Conservation (phyloP, 2,113 vertebrate species). For the Procapra przewalskii region DNA sequence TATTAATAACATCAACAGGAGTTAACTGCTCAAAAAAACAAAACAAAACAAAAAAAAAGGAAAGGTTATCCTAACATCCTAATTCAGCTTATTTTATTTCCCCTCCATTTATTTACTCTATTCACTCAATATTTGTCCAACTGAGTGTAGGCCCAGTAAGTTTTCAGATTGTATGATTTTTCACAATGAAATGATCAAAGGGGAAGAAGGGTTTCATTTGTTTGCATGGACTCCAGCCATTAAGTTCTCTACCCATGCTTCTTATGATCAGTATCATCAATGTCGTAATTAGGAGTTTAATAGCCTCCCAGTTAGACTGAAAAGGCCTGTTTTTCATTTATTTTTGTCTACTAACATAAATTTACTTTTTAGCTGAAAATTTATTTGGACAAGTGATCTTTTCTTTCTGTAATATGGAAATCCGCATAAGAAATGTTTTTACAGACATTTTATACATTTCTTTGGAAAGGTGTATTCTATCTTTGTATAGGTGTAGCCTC, state of each 20-base stretch:
- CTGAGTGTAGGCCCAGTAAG: background rate
- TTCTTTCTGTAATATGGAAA: background rate
- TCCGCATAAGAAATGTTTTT: background rate
- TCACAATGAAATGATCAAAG: background rate
- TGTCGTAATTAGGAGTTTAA: background rate
- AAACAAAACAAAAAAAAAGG: background rate
- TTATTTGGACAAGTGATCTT: background rate
- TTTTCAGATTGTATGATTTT: background rate
- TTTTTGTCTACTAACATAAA: constrained; percentile 22
- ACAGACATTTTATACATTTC: background rate
- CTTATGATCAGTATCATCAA: background rate
- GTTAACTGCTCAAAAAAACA: background rate
- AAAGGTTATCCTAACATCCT: background rate
- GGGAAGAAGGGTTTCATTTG: background rate
- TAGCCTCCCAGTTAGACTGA: background rate
- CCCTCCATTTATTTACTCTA: background rate
- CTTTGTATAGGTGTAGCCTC: background rate
- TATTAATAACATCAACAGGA: constrained; percentile 2
- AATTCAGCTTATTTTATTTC: constrained; percentile 28
- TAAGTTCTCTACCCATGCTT: background rate
- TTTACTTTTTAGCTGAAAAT: constrained; percentile 7
- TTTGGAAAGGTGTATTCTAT: constrained; percentile 1
- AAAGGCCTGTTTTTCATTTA: constrained; percentile 1
- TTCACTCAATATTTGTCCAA: background rate
- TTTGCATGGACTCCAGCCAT: background rate